Percentiles rank a stretch among this genome's conserved stretches.
Evolutionary conservation across 2,888 invertebrate species (phyloP).

Genomic region (Drosophila nr. perissopoda): DNA sequence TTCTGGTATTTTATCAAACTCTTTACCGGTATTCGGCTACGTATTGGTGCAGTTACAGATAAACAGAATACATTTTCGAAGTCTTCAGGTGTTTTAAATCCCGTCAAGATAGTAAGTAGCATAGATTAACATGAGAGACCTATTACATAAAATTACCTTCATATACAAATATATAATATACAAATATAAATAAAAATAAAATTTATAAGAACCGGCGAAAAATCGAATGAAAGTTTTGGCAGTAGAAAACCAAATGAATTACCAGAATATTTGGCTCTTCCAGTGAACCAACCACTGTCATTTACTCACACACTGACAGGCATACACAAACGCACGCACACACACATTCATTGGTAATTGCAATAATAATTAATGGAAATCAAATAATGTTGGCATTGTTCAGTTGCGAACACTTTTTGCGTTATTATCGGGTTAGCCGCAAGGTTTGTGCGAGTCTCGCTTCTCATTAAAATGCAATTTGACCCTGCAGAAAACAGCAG

Average conservation of each 20-base stretch:
- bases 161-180: neutral
- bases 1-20: too few species aligned
- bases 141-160: neutral
- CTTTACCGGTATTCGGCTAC: too few species aligned
- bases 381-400: conserved; percentile 36
- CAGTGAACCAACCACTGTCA: neutral
- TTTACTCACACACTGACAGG: neutral
- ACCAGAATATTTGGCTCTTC: neutral
- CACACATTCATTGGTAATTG: conserved; percentile 12
- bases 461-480: conserved; percentile 51
- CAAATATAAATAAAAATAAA: too few species aligned
- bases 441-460: conserved; percentile 36
- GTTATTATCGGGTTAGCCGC: conserved; percentile 55
- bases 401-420: conserved; percentile 29
- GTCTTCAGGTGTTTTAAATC: neutral
- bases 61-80: neutral
- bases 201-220: neutral
- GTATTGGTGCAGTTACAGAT: neutral
- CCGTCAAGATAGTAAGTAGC: neutral
- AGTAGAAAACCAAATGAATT: neutral
- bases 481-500: neutral
- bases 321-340: neutral
- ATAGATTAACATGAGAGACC: neutral
- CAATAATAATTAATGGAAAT: conserved; percentile 41
- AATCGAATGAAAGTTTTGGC: neutral